A percentile compares a stretch with the other conserved stretches of the same genome.
Evolutionary conservation across 2,797 vertebrate species (phyloP).

Genomic region (Dromococcyx pavoninus): DNA sequence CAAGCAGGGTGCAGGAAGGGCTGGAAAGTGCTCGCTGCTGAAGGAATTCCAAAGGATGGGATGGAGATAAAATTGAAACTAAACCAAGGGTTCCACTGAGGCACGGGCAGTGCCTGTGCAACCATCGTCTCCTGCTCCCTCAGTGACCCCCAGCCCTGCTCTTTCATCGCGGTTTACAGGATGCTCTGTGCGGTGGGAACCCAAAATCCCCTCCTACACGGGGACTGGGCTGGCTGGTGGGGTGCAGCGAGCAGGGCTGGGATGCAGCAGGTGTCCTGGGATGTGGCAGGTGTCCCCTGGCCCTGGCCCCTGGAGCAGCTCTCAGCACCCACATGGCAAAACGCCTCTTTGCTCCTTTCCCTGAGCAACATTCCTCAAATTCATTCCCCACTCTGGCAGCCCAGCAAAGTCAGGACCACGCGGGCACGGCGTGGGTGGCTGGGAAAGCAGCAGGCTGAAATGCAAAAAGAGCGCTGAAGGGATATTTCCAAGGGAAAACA

Average conservation of each 20-base stretch:
- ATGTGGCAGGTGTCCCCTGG: not conserved
- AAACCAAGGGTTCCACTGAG: not conserved
- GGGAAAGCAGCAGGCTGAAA: not conserved
- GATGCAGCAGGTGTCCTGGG: not conserved
- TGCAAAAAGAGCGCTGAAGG: not conserved
- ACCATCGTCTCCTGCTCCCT: not conserved
- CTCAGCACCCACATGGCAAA: not conserved
- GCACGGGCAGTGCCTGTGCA: not conserved
- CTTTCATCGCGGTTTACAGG: not conserved
- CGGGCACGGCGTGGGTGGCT: accelerated
- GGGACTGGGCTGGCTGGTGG: not conserved
- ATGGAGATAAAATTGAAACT: not conserved
- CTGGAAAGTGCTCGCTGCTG: not conserved
- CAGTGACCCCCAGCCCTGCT: not conserved
- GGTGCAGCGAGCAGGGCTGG: not conserved
- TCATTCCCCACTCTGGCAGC: not conserved
- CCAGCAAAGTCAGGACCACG: not conserved
- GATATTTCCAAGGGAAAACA: not conserved
- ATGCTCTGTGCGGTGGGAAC: not conserved
- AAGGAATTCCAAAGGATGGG: not conserved
- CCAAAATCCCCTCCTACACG: not conserved
- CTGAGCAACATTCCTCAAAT: not conserved
- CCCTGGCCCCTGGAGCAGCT: not conserved
- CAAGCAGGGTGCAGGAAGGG: not conserved
- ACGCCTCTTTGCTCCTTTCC: not conserved